These are phyloP conservation scores for Otis tarda DNA, from an alignment of 2,113 vertebrate species.

Conservation along the genomic window DNA sequence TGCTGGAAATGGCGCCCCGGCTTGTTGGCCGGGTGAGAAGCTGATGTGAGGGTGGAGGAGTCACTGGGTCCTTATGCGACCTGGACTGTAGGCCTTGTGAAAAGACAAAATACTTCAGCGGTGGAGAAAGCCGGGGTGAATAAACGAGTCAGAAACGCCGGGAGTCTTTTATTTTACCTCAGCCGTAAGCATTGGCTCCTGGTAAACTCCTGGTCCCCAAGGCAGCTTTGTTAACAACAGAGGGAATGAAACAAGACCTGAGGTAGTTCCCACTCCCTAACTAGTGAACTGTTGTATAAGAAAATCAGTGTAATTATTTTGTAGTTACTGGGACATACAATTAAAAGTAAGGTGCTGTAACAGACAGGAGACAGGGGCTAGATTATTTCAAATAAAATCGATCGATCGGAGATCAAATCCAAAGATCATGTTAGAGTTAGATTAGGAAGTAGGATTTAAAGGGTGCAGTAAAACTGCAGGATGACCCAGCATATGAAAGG, in stretches of 20 bases:
- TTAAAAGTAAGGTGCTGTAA: background rate
- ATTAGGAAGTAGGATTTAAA: background rate
- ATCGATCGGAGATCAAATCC: background rate
- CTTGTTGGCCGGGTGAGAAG: background rate
- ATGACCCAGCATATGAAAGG: background rate
- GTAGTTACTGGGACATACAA: background rate
- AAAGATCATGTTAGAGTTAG: background rate
- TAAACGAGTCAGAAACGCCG: background rate
- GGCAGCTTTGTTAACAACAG: background rate
- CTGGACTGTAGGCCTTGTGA: no score
- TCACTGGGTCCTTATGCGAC: fast-evolving
- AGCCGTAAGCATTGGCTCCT: background rate
- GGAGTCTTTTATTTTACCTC: background rate
- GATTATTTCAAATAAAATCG: background rate
- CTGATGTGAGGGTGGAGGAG: no score
- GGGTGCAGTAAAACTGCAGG: background rate
- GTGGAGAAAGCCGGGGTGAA: background rate
- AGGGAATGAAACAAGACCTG: background rate
- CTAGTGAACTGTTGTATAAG: background rate
- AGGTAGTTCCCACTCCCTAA: background rate
- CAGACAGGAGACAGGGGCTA: background rate
- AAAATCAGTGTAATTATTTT: background rate
- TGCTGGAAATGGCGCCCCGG: background rate
- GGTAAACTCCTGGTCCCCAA: background rate
- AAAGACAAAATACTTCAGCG: background rate